Conservation (phyloP, 2,113 vertebrate species). For the western clawed frog (Xenopus tropicalis) region UCB_Xtro_10.0 CM004444.2:92572501-92573000, state of each 20-base stretch:
- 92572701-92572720: background rate
- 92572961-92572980: constrained; percentile 34
- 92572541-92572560: too few relatives aligned
- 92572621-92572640: too few relatives aligned
- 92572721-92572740: background rate
- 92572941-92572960: constrained; percentile 27
- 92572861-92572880: background rate
- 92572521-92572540: too few relatives aligned
- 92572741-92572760: background rate
- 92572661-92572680: too few relatives aligned
- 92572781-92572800: background rate
- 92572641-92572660: too few relatives aligned
- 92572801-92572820: background rate
- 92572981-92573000: background rate
- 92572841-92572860: background rate
- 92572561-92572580: too few relatives aligned
- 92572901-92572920: background rate
- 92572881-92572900: background rate
- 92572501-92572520: too few relatives aligned
- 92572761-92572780: background rate
- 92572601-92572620: too few relatives aligned
- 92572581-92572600: too few relatives aligned
- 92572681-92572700: background rate
- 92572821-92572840: background rate
- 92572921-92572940: background rate